Evolutionary conservation across 1,140 invertebrate genomes (phyloP).

Genomic region (Nymphalis io): DNA sequence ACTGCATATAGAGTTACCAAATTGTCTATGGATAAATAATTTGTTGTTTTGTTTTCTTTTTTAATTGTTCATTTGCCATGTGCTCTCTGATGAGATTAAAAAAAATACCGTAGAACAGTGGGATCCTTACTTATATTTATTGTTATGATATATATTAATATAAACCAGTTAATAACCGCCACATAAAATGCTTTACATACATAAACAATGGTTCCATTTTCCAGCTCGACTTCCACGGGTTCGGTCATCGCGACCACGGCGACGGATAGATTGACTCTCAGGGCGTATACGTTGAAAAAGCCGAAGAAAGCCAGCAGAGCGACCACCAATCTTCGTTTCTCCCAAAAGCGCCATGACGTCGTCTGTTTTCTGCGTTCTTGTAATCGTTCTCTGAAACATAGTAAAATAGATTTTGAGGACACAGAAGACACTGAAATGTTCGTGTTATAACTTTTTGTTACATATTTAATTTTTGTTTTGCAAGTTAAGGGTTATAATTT

Average conservation of each 20-base stretch:
- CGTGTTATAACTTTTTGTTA: not conserved
- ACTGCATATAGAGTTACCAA: too few relatives aligned
- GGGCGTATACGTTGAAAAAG: slow-evolving; percentile 92
- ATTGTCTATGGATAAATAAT: too few relatives aligned
- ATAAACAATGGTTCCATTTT: slow-evolving; percentile 80
- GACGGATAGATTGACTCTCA: slow-evolving; percentile 93
- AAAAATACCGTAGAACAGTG: too few relatives aligned
- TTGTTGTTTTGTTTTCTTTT: not conserved
- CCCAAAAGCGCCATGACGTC: slow-evolving; percentile 86
- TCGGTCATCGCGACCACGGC: slow-evolving; percentile 94
- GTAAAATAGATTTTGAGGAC: not conserved
- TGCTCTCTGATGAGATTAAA: too few relatives aligned
- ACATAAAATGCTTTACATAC: slow-evolving; percentile 78
- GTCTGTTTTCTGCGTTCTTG: slow-evolving; percentile 61
- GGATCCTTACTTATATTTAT: too few relatives aligned
- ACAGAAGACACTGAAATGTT: not conserved
- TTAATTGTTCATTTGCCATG: slow-evolving; percentile 1
- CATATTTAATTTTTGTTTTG: too few relatives aligned
- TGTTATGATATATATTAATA: too few relatives aligned
- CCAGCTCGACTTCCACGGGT: slow-evolving; percentile 80
- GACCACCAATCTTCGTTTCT: slow-evolving; percentile 86
- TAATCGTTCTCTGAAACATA: slow-evolving; percentile 73
- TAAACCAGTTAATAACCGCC: too few relatives aligned
- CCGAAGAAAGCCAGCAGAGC: slow-evolving; percentile 91
- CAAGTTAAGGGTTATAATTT: too few relatives aligned